These are phyloP conservation scores for Mesoligia furuncula DNA, from an alignment of 2,888 invertebrate species.

Conservation along the genomic window DNA sequence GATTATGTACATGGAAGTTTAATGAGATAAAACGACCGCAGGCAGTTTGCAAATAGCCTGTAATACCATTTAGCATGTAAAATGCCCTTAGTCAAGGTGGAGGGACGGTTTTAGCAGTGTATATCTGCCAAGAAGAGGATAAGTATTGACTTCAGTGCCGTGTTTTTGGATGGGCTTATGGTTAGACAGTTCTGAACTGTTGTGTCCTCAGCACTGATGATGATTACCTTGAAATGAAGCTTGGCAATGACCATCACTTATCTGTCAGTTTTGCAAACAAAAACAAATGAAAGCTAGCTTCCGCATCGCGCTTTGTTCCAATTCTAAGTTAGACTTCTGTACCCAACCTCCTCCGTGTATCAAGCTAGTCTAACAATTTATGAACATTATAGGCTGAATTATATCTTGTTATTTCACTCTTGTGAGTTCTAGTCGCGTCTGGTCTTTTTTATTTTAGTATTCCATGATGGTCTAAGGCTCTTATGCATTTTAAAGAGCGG, in stretches of 20 bases:
- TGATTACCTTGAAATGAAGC: neutral
- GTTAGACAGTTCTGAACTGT: neutral
- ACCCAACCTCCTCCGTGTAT: neutral
- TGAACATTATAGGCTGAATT: constrained; percentile 41
- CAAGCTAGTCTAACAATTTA: constrained; percentile 35
- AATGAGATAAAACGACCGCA: neutral
- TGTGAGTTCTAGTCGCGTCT: constrained; percentile 49
- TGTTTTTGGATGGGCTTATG: too few relatives aligned
- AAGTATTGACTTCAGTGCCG: neutral
- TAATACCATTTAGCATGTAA: neutral
- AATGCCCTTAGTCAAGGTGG: rapidly evolving
- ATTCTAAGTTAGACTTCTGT: constrained; percentile 15
- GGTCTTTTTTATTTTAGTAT: constrained; percentile 57
- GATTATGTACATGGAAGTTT: neutral
- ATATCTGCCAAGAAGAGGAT: too few relatives aligned
- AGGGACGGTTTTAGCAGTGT: too few relatives aligned
- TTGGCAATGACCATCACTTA: too few relatives aligned
- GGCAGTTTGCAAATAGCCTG: neutral
- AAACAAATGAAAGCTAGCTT: neutral
- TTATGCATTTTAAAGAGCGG: constrained; percentile 61
- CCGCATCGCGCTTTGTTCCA: too few relatives aligned
- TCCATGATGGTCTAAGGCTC: constrained; percentile 32
- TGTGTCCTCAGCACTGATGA: neutral
- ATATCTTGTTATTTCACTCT: constrained; percentile 50
- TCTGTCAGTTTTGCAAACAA: neutral